Conservation (phyloP, 2,888 invertebrate species). For the Thymelicus sylvestris region DNA sequence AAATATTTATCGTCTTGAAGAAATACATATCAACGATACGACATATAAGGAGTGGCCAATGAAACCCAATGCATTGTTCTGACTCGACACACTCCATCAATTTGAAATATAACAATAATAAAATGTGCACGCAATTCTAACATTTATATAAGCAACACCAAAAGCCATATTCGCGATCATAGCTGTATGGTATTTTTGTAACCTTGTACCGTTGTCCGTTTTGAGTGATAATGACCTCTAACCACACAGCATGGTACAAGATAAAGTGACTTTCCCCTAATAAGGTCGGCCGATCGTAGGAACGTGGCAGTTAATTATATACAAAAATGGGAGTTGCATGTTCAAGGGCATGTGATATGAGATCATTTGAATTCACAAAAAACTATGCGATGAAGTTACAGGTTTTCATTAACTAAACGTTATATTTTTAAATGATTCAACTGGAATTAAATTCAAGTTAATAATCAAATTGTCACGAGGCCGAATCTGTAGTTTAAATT, state of each 20-base stretch:
- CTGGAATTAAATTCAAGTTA: no score
- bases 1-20: background rate
- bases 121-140: conserved; percentile 15
- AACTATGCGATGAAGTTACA: background rate
- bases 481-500: no score
- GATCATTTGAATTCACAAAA: background rate
- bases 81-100: conserved; percentile 27
- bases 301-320: conserved; percentile 21
- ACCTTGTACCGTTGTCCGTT: conserved; percentile 34
- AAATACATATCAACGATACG: background rate
- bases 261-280: conserved; percentile 35
- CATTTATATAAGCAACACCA: background rate
- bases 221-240: conserved; percentile 36
- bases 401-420: no score
- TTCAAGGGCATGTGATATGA: background rate
- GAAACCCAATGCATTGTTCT: conserved; percentile 21
- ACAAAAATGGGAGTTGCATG: conserved; percentile 20
- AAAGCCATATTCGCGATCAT: conserved; percentile 5
- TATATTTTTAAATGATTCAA: no score
- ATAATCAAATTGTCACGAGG: no score
- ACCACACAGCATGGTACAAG: conserved; percentile 21
- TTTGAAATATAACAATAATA: conserved; percentile 13
- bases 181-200: conserved; percentile 7
- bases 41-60: conserved; percentile 3
- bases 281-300: conserved; percentile 27